Percentiles rank a stretch among this genome's conserved stretches.
Evolutionary conservation across 2,888 invertebrate genomes (phyloP).

Genomic region (Euclidia mi): DNA sequence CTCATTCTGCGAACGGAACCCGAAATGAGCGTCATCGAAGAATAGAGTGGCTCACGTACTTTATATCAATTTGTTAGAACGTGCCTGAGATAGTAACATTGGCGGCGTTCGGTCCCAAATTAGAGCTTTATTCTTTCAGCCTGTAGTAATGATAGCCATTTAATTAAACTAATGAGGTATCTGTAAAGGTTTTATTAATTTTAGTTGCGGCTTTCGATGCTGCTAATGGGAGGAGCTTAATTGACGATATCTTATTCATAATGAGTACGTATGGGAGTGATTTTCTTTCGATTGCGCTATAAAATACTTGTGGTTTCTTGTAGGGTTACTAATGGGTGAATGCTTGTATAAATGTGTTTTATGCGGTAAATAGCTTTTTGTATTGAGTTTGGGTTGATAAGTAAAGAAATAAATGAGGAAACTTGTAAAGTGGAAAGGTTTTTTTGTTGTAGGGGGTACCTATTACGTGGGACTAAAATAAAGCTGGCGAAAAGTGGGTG

Average conservation of each 20-base stretch:
- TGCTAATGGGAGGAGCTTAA: slow-evolving; percentile 36
- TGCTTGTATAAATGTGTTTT: slow-evolving; percentile 19
- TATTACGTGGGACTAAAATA: too few species aligned
- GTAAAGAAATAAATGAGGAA: slow-evolving; percentile 17
- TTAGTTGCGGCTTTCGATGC: slow-evolving; percentile 33
- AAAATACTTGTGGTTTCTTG: slow-evolving; percentile 21
- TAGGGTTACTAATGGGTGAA: slow-evolving; percentile 24
- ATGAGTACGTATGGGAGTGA: slow-evolving; percentile 32
- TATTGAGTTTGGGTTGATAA: slow-evolving; percentile 29
- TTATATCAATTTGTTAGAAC: slow-evolving; percentile 79
- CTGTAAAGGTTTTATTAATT: slow-evolving; percentile 54
- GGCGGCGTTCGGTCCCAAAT: slow-evolving; percentile 55
- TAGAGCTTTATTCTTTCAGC: slow-evolving; percentile 68
- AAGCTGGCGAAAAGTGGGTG: too few species aligned
- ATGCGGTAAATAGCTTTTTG: slow-evolving; percentile 23
- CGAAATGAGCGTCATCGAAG: slow-evolving; percentile 76
- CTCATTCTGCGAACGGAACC: slow-evolving; percentile 59
- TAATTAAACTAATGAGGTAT: too few species aligned
- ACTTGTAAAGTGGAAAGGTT: too few species aligned
- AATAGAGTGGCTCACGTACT: too few species aligned
- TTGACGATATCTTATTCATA: slow-evolving; percentile 37
- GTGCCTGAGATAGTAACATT: slow-evolving; percentile 73
- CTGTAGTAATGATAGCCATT: slow-evolving; percentile 65
- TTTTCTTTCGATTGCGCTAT: too few species aligned
- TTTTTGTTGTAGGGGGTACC: too few species aligned